These are phyloP conservation scores for Aspiorhynchus laticeps DNA, from an alignment of 2,113 vertebrate genomes.

Conservation along the genomic window DNA sequence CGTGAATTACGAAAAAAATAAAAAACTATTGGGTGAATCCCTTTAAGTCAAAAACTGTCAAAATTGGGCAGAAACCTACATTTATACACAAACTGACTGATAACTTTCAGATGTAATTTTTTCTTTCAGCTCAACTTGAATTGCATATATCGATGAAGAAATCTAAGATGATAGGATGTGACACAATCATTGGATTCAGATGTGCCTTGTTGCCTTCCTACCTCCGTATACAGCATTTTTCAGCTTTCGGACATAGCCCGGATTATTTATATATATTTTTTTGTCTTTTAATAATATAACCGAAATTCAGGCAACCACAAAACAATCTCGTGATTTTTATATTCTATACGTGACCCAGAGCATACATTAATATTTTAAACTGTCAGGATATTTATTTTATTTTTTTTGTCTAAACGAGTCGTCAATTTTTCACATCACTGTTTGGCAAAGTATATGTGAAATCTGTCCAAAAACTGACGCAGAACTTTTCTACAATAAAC, in stretches of 20 bases:
- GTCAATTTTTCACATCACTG: constrained; percentile 3
- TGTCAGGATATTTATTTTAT: background rate
- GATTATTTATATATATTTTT: background rate
- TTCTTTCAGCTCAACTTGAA: background rate
- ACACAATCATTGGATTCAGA: background rate
- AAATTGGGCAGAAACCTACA: no score
- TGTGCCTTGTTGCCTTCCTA: background rate
- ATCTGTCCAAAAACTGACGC: background rate
- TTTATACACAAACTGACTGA: background rate
- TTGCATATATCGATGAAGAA: background rate
- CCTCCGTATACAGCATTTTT: background rate
- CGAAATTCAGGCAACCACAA: background rate
- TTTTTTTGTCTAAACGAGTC: background rate
- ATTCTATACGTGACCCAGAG: background rate
- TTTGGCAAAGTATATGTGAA: constrained; percentile 20
- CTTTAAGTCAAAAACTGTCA: background rate
- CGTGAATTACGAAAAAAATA: no score
- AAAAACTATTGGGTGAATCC: no score
- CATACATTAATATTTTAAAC: background rate
- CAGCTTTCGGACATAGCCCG: background rate
- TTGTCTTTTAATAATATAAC: background rate
- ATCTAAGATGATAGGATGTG: background rate
- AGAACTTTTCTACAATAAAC: background rate
- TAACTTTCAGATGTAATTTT: background rate
- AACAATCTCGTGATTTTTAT: background rate